Percentiles rank a stretch among this genome's conserved stretches.
phyloP scores from a whole-genome alignment of 2,888 invertebrate genomes.

The Strigamia crassipes region DNA sequence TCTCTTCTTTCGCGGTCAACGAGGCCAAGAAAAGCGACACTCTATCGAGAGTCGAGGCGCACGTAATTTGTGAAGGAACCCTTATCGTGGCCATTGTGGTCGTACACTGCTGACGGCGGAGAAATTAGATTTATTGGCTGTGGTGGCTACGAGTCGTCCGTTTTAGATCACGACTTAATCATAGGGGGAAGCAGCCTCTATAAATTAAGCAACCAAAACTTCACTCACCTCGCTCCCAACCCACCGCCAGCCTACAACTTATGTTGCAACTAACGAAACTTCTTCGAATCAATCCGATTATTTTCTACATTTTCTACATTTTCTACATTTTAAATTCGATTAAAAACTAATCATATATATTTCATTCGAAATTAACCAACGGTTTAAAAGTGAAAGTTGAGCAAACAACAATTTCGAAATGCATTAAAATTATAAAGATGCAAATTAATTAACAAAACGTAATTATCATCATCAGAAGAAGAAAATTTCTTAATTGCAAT shows the following conservation, averaged over 20 bases:
- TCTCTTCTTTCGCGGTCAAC: constrained; percentile 1
- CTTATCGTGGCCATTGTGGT: constrained; percentile 10
- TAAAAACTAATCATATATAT: background rate
- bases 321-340: too few species aligned
- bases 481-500: constrained; percentile 10
- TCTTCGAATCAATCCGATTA: too few species aligned
- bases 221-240: background rate
- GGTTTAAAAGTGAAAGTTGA: background rate
- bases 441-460: background rate
- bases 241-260: background rate
- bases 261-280: background rate
- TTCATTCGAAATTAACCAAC: background rate
- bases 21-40: constrained; percentile 3
- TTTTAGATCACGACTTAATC: background rate
- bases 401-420: background rate
- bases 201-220: background rate
- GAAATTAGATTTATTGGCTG: constrained; percentile 4
- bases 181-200: background rate
- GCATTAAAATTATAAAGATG: background rate
- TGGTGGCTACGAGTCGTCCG: constrained; percentile 3
- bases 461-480: background rate
- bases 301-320: too few species aligned
- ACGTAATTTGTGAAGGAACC: constrained; percentile 10
- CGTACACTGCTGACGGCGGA: background rate
- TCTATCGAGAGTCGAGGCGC: background rate